A percentile compares a stretch with the other conserved stretches of the same genome.
phyloP scores from a whole-genome alignment of 2,888 invertebrate species.

The Belgica antarctica region DNA sequence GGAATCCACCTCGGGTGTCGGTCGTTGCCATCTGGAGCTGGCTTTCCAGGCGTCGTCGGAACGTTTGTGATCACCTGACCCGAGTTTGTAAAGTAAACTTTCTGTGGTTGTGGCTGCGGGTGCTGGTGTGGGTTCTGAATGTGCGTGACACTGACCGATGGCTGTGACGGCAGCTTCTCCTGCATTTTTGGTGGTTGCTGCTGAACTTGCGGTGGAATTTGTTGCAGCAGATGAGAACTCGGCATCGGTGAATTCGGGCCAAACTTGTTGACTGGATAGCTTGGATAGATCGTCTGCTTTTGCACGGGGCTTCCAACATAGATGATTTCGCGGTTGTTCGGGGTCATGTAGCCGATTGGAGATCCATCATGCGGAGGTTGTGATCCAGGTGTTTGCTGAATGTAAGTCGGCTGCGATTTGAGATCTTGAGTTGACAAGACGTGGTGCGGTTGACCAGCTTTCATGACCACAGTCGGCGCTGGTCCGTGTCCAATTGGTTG shows the following conservation, averaged over 20 bases:
- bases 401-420: slow-evolving; percentile 25
- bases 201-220: not conserved
- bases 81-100: slow-evolving; percentile 27
- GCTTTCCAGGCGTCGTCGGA: slow-evolving; percentile 28
- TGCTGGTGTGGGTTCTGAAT: slow-evolving; percentile 47
- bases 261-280: slow-evolving; percentile 26
- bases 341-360: not conserved
- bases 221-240: slow-evolving; percentile 15
- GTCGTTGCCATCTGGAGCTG: not conserved
- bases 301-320: slow-evolving; percentile 17
- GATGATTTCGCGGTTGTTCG: not conserved
- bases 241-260: not conserved
- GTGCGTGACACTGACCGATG: slow-evolving; percentile 51
- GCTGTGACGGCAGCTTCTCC: slow-evolving; percentile 48
- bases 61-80: slow-evolving; percentile 46
- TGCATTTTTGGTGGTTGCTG: slow-evolving; percentile 23
- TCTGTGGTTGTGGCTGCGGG: slow-evolving; percentile 38
- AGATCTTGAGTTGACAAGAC: not conserved
- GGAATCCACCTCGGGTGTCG: slow-evolving; percentile 14
- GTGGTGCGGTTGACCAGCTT: slow-evolving; percentile 18
- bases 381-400: slow-evolving; percentile 14
- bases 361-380: not conserved
- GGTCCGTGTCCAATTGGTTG: slow-evolving; percentile 29
- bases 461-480: slow-evolving; percentile 44
- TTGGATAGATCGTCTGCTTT: slow-evolving; percentile 39